These are phyloP conservation scores for Drosophila nigrodunni DNA, from an alignment of 1,140 invertebrate species.

Conservation along the genomic window DNA sequence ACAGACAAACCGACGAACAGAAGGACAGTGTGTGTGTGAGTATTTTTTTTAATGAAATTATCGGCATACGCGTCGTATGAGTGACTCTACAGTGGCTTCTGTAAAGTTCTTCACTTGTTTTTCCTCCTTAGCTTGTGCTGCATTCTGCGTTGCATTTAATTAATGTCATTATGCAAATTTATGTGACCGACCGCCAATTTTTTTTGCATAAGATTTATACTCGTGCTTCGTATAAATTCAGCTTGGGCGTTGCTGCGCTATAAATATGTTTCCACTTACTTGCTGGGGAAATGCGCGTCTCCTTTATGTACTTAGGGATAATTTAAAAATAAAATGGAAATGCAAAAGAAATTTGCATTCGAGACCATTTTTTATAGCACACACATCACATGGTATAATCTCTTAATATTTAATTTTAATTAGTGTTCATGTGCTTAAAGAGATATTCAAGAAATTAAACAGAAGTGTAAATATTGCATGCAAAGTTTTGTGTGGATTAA, in stretches of 20 bases:
- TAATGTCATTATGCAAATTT: slow-evolving; percentile 81
- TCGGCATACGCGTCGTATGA: slow-evolving; percentile 73
- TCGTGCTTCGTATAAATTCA: slow-evolving; percentile 56
- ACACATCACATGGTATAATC: slow-evolving; percentile 18
- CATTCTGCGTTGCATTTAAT: slow-evolving; percentile 68
- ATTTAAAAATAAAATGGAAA: background rate
- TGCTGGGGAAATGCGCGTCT: background rate
- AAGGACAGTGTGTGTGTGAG: slow-evolving; percentile 2
- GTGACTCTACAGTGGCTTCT: slow-evolving; percentile 50
- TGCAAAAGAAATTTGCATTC: background rate
- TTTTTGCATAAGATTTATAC: slow-evolving; percentile 65
- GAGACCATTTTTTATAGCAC: background rate
- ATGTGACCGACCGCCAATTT: slow-evolving; percentile 54
- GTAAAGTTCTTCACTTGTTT: slow-evolving; percentile 37
- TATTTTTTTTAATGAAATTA: slow-evolving; percentile 71
- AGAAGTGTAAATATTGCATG: background rate
- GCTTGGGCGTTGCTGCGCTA: slow-evolving; percentile 26
- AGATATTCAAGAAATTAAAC: background rate
- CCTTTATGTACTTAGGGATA: slow-evolving; percentile 16
- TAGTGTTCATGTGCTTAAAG: background rate
- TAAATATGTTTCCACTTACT: slow-evolving; percentile 13
- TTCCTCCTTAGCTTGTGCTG: slow-evolving; percentile 30
- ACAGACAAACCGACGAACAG: no score
- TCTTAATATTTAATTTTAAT: slow-evolving; percentile 27
- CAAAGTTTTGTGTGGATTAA: background rate